Base-by-base conservation (phyloP, 1,140 invertebrate species). In the Holcopasites calliopsidis region DNA sequence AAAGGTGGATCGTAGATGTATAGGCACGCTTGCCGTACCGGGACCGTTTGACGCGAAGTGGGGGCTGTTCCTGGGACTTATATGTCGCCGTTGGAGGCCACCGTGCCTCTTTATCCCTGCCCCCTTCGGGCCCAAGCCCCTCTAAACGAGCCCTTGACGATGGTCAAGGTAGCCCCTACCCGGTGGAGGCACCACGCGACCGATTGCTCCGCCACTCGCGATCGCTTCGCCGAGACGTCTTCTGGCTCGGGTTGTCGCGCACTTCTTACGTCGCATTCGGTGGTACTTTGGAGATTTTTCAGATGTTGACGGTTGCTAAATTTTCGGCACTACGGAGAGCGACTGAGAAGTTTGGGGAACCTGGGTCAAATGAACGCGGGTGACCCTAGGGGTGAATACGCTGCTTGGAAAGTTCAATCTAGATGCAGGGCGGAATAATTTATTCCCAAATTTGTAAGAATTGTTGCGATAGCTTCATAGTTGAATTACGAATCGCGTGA, bases 31-130 rank as follows among this genome's bases (percentile, higher is more conserved):
- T 81, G 76, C 70, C 79, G 85, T 83, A 57, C 69, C 72, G 85
- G 79, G 77, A 86, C 76, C 82, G 86, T 86, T 87, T 87, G 83
- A 88, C 68, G 79, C 50, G 54, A 79, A 70, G 87, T 86, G 87
- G 87, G 87, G 85, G 80, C 82, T 84, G 60, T 74, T 79, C 80
- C 80, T 83, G 82, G 78, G 79, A 87, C 85, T 88, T 88, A 88
- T 88, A 88, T 88, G 84, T 88, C 79, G 80, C 62, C 79, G 81
- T 35, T 85, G 88, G 87, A 88, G 87, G 87, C 81, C 87, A 81
- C 58, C 69, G 70, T 64, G 73, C 44, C 72, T 72, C 58, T 80
- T 55, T 40, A 40, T 65, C 72, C 75, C 57, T 66, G 40, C 74
- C 55, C 42, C 40, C 58, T 58, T 61, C 35, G 60, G 38, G 35